These are phyloP conservation scores for Spatula clypeata DNA, from an alignment of 2,797 vertebrate species.

Conservation along the genomic window DNA sequence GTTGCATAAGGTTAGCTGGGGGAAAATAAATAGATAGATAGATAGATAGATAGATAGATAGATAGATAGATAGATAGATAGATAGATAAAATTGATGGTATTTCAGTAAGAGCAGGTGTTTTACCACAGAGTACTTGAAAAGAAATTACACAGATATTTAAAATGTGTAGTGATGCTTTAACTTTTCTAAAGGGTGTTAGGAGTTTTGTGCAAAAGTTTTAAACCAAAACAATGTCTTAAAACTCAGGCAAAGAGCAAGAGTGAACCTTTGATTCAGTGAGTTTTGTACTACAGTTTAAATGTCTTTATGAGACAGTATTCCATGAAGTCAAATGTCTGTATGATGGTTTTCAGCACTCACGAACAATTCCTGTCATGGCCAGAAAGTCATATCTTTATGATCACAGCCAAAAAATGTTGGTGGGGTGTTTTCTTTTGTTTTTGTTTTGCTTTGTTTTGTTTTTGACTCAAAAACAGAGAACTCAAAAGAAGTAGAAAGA, in stretches of 20 bases:
- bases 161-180: neutral
- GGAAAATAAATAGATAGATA: no score
- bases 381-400: neutral
- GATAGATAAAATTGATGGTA: rapidly evolving
- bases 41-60: no score
- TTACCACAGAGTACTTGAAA: neutral
- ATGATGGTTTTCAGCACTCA: neutral
- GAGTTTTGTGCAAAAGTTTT: neutral
- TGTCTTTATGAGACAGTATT: neutral
- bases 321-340: neutral
- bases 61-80: no score
- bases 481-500: neutral
- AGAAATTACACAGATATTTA: neutral
- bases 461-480: neutral
- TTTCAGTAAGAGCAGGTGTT: neutral
- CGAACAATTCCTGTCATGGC: neutral
- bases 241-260: neutral
- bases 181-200: neutral
- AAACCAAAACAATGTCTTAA: neutral
- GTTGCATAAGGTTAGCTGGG: neutral
- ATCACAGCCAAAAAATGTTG: neutral
- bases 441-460: neutral
- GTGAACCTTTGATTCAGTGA: neutral
- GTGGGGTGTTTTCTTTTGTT: no score
- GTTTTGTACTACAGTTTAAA: neutral